Evolutionary conservation across 2,113 vertebrate genomes (phyloP).

Genomic region (Rattus rattus): DNA sequence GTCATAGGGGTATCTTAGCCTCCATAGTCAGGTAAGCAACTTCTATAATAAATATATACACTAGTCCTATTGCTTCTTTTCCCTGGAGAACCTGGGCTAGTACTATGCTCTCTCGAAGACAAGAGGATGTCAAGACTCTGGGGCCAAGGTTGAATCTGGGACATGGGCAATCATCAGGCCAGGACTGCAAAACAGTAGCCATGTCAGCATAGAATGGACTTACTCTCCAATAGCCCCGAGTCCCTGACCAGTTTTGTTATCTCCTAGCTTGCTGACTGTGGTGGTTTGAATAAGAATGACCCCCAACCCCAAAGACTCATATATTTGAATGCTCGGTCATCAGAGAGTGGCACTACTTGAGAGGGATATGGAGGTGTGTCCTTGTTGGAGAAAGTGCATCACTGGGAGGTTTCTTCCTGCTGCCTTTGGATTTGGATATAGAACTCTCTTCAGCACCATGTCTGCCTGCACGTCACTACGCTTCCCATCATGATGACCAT

Average conservation of each 20-base stretch:
- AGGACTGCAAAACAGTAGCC: not conserved
- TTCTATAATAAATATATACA: not conserved
- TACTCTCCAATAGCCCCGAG: not conserved
- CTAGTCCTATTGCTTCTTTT: not conserved
- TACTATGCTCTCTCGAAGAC: not conserved
- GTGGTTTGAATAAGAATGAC: not conserved
- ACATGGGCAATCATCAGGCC: not conserved
- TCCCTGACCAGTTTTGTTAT: not conserved
- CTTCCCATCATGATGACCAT: not conserved
- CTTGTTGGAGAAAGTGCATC: not conserved
- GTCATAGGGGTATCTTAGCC: not conserved
- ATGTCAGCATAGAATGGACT: fast-evolving
- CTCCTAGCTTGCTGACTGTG: not conserved
- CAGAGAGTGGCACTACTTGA: not conserved
- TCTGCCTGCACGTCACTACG: not conserved
- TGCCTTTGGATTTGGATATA: not conserved
- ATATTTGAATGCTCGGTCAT: not conserved
- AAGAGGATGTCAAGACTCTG: not conserved
- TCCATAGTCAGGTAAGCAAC: not conserved
- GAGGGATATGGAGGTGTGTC: not conserved
- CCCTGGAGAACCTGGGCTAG: not conserved
- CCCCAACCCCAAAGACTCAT: no score
- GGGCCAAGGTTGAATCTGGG: not conserved
- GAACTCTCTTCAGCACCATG: not conserved
- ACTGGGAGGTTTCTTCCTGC: not conserved